Percentiles rank a stretch among this genome's conserved stretches.
Evolutionary conservation across 2,113 vertebrate species (phyloP).

Genomic region (Laticauda laticaudata): DNA sequence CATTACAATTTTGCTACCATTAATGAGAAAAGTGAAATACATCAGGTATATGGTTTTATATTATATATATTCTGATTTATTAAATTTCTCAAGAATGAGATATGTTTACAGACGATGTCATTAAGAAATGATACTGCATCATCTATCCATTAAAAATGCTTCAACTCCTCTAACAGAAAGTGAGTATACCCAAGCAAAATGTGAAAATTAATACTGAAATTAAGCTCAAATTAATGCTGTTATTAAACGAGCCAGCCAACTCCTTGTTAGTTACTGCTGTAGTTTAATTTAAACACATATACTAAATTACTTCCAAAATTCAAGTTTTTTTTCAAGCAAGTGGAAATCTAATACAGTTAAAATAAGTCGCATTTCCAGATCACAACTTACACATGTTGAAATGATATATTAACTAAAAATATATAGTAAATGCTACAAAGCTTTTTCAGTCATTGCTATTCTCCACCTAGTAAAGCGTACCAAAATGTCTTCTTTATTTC

Average conservation of each 20-base stretch:
- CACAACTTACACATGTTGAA: slow-evolving; percentile 62
- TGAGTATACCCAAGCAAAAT: slow-evolving; percentile 48
- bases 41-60: slow-evolving; percentile 29
- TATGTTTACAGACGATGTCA: slow-evolving; percentile 35
- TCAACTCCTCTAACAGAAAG: slow-evolving; percentile 45
- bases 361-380: slow-evolving; percentile 55
- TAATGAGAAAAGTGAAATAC: slow-evolving; percentile 46
- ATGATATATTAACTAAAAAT: slow-evolving; percentile 65
- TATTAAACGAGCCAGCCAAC: slow-evolving; percentile 48
- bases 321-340: slow-evolving; percentile 53
- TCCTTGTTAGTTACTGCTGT: slow-evolving; percentile 48
- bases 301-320: slow-evolving; percentile 47
- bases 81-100: slow-evolving; percentile 41
- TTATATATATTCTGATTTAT: slow-evolving; percentile 33
- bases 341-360: slow-evolving; percentile 52
- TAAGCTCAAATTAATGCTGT: slow-evolving; percentile 35
- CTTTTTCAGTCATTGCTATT: slow-evolving; percentile 43
- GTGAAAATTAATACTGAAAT: slow-evolving; percentile 39
- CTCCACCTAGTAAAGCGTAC: slow-evolving; percentile 33
- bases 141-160: slow-evolving; percentile 49
- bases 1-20: slow-evolving; percentile 10
- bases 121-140: slow-evolving; percentile 46
- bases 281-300: slow-evolving; percentile 31
- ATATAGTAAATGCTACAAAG: slow-evolving; percentile 65
- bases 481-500: slow-evolving; percentile 26